Evolutionary conservation across 2,797 vertebrate genomes (phyloP), one percentile per base, ranked within the genome.

Genomic region (Galaxias olidus): DNA sequence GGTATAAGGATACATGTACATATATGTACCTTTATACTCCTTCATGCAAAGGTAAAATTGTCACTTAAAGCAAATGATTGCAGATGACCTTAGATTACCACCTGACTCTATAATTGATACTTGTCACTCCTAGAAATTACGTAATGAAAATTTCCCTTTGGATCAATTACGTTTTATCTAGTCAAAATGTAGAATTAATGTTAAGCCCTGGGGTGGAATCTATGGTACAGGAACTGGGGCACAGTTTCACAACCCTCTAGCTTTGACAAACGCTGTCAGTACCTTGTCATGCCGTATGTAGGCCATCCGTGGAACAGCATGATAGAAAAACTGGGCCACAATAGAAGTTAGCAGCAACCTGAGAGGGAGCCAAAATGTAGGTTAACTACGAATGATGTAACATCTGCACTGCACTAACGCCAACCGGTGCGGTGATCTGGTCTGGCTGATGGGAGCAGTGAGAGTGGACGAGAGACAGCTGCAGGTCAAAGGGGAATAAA

Each of bases 321-420:
- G 76, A 75, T 76, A 67, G 74, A 79, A 80, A 75, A 87, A 88
- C 51, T 66, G 81, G 87, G 81, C 69, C 84, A 86, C 73, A 71
- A 73, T 71, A 82, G 80, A 65, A 76, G 60, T 66, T 75, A 68
- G 78, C 83, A 82, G 80, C 75, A 87, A 89, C 83, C 86, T 86
- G 84, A 90, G 84, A 84, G 80, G 76, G 72, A 65, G 72, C 60
- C 70, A 78, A 64, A 85, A 88, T 88, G 81, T 90, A 84, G 88
- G 86, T 80, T 86, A 86, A 82, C 83, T 67, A 62, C 62, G 73
- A 43, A 68, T 91, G 89, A 86, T 68, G 78, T 84, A 89, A 90
- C 49, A 0, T 42, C 51, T 67, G 77, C 61, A 44, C 57, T 76
- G 73, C 67, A 75, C 68, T 40, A 62, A 74, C 20, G 69, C 74